phyloP scores from a whole-genome alignment of 2,113 vertebrate species.

The Poecile atricapillus region DNA sequence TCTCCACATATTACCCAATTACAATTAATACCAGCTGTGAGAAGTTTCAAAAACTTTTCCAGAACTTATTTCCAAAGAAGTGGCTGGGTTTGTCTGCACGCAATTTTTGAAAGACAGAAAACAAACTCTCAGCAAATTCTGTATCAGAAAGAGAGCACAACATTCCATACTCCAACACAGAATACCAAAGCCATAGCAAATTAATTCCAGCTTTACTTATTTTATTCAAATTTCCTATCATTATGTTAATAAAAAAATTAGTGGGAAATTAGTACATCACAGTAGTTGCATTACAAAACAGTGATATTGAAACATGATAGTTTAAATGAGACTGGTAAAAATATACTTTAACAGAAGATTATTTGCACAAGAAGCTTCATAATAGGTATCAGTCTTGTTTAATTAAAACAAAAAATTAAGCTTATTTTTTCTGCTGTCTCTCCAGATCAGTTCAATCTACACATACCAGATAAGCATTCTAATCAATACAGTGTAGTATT shows the following conservation, averaged over 20 bases:
- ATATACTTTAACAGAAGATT: background rate
- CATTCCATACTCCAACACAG: background rate
- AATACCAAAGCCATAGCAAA: background rate
- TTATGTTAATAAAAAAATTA: conserved; percentile 36
- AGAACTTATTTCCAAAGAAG: background rate
- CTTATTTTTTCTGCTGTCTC: background rate
- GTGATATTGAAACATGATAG: background rate
- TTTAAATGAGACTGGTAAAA: conserved; percentile 5
- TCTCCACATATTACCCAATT: background rate
- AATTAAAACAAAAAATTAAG: conserved; percentile 26
- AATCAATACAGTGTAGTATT: background rate
- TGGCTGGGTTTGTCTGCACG: background rate
- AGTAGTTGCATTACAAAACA: background rate
- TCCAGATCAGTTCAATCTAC: background rate
- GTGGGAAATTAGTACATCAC: background rate
- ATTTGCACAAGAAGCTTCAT: background rate
- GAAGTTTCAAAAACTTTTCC: background rate
- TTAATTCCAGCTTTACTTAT: background rate
- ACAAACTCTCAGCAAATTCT: background rate
- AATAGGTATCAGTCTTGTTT: background rate
- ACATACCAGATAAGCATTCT: background rate
- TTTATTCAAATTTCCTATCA: background rate
- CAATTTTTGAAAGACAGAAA: background rate
- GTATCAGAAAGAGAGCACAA: background rate
- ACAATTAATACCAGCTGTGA: background rate